Conservation (phyloP, 2,797 vertebrate genomes). For the Cossypha heuglini region DNA sequence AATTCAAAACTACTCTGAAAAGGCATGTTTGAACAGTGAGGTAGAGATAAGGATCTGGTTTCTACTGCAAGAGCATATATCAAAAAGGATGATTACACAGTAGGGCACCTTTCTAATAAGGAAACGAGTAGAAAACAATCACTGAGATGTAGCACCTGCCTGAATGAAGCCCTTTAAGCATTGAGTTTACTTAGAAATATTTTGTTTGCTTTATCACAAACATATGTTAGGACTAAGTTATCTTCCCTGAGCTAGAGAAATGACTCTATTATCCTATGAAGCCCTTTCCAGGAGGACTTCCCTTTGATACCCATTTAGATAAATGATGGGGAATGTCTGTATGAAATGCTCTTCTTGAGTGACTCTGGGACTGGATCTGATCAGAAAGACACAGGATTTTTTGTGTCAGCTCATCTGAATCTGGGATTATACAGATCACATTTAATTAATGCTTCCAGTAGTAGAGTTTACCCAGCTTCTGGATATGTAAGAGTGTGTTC, state of each 20-base stretch:
- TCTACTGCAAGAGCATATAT: not conserved
- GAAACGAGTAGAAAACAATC: not conserved
- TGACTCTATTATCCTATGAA: not conserved
- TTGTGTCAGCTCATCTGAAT: not conserved
- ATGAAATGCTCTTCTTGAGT: not conserved
- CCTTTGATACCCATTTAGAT: not conserved
- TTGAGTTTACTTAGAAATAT: not conserved
- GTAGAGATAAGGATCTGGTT: not conserved
- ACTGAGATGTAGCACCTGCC: not conserved
- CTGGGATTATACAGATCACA: rapidly evolving
- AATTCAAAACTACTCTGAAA: not conserved
- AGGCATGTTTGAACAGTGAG: not conserved
- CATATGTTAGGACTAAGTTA: not conserved
- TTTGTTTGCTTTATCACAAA: not conserved
- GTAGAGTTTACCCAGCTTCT: not conserved
- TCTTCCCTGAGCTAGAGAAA: not conserved
- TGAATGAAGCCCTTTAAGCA: not conserved
- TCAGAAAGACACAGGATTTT: not conserved
- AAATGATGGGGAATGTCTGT: not conserved
- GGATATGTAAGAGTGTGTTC: not conserved
- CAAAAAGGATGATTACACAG: conserved; percentile 5
- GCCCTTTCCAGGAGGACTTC: not conserved
- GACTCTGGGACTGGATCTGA: not conserved
- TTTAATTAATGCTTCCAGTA: not conserved
- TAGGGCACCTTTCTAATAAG: not conserved